Evolutionary conservation across 2,888 invertebrate genomes (phyloP).

Genomic region (Drosophila paracracens): DNA sequence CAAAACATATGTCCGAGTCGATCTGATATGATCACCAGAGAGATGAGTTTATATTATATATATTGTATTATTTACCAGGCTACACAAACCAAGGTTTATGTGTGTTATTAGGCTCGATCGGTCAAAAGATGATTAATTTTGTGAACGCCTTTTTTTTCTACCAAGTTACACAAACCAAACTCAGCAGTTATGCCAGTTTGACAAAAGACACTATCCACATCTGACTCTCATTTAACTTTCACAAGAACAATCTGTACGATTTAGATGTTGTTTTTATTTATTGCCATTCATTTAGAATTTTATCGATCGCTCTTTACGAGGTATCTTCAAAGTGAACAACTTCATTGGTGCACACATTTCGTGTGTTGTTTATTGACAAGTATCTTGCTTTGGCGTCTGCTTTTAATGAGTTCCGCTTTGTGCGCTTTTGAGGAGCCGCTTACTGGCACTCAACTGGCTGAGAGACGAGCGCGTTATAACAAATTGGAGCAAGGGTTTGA

Average conservation of each 20-base stretch:
- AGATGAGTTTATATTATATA: background rate
- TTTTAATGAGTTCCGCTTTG: slow-evolving; percentile 48
- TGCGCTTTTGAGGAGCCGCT: slow-evolving; percentile 25
- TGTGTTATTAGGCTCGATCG: too few relatives aligned
- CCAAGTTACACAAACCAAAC: background rate
- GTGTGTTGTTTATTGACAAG: slow-evolving; percentile 17
- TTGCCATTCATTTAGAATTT: too few relatives aligned
- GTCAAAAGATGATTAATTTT: background rate
- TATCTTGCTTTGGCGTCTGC: slow-evolving; percentile 22
- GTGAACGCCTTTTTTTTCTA: background rate
- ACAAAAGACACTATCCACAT: background rate
- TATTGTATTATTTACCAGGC: background rate
- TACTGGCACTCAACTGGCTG: slow-evolving; percentile 24
- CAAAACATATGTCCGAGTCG: background rate
- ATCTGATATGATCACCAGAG: background rate
- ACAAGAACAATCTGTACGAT: background rate
- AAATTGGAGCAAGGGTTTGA: slow-evolving; percentile 36
- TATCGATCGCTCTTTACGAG: background rate
- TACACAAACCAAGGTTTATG: background rate
- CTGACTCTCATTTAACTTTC: background rate
- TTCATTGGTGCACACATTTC: background rate
- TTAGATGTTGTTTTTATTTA: too few relatives aligned
- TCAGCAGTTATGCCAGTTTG: background rate
- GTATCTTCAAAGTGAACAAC: slow-evolving; percentile 7
- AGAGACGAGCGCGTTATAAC: slow-evolving; percentile 14